Evolutionary conservation across 2,888 invertebrate genomes (phyloP), one percentile per base, ranked within the genome.

Genomic region (Amphipoea lucens): DNA sequence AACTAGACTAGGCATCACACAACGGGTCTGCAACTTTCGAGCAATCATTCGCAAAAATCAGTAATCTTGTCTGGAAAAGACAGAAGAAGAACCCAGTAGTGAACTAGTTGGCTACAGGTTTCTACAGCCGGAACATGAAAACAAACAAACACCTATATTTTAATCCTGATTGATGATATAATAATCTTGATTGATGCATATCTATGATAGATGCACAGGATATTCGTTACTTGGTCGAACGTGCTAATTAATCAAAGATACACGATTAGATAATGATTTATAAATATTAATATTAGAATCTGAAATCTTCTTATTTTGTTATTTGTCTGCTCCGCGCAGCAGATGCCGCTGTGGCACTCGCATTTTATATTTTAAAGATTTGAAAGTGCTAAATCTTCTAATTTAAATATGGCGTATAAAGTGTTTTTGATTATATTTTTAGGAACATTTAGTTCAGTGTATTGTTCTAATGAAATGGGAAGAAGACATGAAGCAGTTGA

Each of bases 201-300:
- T 29, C 29, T 29, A 29, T 29, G 29, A 71, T 70, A 54, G 1
- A 45, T 40, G 62, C 2, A 23, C 2, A 40, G 20, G 42, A n/a
- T 7, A 68, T 85, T 57, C 17, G 42, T 23, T 29, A n/a, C 57
- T 51, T 60, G 23, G 63, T 74, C 57, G 20, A 51, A 60, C 0
- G 63, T 40, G 29, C 48, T 63, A 63, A 69, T 82, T 65, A 82
- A 81, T 80, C 63, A 51, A 70, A 45, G 17, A 36, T 11, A 12
- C n/a, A 23, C 17, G 68, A 82, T 86, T 40, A 68, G 82, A 82
- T 82, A 82, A 66, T 14, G 48, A 45, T 36, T n/a, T 3, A 48
- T 20, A 67, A 57, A 62, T 42, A 82, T 60, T 29, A 20, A 85
- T 66, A 62, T 66, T 66, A 29, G 29, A 69, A 67, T 85, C 60